Evolutionary conservation across 2,113 vertebrate species (phyloP).

Genomic region (Eptesicus fuscus): DNA sequence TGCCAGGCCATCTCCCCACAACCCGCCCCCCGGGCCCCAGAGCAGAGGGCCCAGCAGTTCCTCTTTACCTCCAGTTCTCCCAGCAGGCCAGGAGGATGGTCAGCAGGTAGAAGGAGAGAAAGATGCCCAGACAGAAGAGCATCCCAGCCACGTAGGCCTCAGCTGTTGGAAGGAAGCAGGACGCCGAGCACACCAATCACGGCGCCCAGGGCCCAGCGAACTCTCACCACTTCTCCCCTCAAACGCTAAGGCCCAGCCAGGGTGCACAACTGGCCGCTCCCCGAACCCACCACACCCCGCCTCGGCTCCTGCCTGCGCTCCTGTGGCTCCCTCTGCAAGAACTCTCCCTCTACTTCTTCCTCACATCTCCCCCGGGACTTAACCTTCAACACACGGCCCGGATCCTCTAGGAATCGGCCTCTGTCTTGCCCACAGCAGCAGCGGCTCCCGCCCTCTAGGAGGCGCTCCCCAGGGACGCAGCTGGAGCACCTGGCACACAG

Average conservation of each 20-base stretch:
- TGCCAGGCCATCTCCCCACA: background rate
- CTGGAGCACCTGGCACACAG: background rate
- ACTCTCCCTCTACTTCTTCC: background rate
- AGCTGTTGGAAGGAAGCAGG: slow-evolving; percentile 75
- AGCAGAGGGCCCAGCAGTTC: background rate
- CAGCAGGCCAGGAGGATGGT: slow-evolving; percentile 91
- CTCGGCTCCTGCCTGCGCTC: background rate
- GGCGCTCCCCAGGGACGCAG: background rate
- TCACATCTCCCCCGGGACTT: background rate
- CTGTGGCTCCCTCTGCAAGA: background rate
- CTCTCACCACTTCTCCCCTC: background rate
- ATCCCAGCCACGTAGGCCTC: slow-evolving; percentile 91
- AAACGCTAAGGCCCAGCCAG: background rate
- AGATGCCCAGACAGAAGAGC: slow-evolving; percentile 94
- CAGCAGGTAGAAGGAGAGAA: slow-evolving; percentile 94
- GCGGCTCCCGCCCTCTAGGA: too few relatives aligned
- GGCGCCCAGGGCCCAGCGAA: background rate
- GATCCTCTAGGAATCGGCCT: background rate
- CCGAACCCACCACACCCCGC: background rate
- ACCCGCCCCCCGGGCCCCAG: rapidly evolving
- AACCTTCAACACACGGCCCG: background rate
- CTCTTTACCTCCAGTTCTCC: slow-evolving; percentile 90
- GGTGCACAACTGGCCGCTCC: too few relatives aligned
- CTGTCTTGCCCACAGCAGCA: background rate
- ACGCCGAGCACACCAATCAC: background rate